A percentile compares a stretch with the other conserved stretches of the same genome.
Evolutionary conservation across 2,797 vertebrate species (phyloP).

Genomic region (Saxicola maurus): DNA sequence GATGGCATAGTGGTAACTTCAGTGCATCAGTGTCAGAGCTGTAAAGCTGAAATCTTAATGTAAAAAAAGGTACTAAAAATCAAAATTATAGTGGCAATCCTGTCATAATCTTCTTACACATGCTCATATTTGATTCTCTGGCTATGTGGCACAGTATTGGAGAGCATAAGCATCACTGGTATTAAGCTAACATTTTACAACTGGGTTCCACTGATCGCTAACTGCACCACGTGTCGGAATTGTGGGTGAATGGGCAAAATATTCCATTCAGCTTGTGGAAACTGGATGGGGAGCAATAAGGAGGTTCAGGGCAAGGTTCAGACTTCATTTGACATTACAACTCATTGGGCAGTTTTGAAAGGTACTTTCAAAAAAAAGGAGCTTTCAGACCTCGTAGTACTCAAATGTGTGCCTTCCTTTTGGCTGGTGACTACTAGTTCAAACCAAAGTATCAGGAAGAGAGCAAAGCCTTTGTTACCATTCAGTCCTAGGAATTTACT

Average conservation of each 20-base stretch:
- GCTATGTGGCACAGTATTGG: background rate
- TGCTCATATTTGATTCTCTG: background rate
- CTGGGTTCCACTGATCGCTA: background rate
- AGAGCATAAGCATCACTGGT: background rate
- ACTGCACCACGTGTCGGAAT: background rate
- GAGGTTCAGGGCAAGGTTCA: background rate
- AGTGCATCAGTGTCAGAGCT: background rate
- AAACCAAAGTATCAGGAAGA: background rate
- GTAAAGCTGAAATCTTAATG: background rate
- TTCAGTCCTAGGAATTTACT: background rate
- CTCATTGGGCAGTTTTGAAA: background rate
- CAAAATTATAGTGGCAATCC: background rate
- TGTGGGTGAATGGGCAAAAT: background rate
- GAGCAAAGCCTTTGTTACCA: background rate
- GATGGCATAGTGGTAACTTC: background rate
- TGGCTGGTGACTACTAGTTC: background rate
- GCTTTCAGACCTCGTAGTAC: background rate
- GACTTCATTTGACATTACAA: background rate
- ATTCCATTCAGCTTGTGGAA: background rate
- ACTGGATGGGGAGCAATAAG: background rate
- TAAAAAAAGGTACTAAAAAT: background rate
- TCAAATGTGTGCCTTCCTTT: background rate
- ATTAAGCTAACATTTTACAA: background rate
- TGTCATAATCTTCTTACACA: background rate
- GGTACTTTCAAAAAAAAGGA: too few species aligned